A percentile compares a stretch with the other conserved stretches of the same genome.
phyloP scores from a whole-genome alignment of 2,113 vertebrate species.

The Hassar affinis region DNA sequence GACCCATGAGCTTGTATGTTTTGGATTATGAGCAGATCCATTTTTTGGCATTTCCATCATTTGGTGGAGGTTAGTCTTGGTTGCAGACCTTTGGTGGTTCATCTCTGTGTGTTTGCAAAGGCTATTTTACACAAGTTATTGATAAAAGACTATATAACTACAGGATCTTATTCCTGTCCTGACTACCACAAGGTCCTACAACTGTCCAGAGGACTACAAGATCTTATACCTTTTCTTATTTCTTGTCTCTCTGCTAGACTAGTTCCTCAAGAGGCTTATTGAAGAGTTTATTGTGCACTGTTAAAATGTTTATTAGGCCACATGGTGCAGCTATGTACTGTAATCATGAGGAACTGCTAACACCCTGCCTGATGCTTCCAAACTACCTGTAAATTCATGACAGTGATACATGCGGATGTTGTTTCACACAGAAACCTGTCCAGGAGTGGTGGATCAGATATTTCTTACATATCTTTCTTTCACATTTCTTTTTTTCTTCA shows the following conservation, averaged over 20 bases:
- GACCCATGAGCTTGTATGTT: too few relatives aligned
- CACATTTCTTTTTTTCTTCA: neutral
- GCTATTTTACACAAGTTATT: neutral
- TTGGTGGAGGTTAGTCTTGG: too few relatives aligned
- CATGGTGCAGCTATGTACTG: conserved; percentile 65
- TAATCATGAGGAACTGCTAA: conserved; percentile 59
- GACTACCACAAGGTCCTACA: neutral
- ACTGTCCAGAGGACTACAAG: neutral
- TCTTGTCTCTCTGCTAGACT: neutral
- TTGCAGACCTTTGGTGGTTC: too few relatives aligned
- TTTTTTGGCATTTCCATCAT: too few relatives aligned
- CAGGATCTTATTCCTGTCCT: neutral
- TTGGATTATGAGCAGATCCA: too few relatives aligned
- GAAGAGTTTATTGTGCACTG: conserved; percentile 1
- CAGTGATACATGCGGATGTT: neutral
- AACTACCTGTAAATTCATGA: neutral
- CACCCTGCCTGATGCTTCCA: conserved; percentile 58
- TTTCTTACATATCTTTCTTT: neutral
- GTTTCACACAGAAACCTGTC: neutral
- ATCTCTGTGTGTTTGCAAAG: too few relatives aligned
- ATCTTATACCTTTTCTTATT: neutral
- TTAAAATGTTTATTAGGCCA: conserved; percentile 37
- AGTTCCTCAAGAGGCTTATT: neutral
- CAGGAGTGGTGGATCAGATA: conserved; percentile 7
- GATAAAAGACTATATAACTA: too few relatives aligned